Base-by-base conservation (phyloP, 2,113 vertebrate species). In the Coracopsis vasa region DNA sequence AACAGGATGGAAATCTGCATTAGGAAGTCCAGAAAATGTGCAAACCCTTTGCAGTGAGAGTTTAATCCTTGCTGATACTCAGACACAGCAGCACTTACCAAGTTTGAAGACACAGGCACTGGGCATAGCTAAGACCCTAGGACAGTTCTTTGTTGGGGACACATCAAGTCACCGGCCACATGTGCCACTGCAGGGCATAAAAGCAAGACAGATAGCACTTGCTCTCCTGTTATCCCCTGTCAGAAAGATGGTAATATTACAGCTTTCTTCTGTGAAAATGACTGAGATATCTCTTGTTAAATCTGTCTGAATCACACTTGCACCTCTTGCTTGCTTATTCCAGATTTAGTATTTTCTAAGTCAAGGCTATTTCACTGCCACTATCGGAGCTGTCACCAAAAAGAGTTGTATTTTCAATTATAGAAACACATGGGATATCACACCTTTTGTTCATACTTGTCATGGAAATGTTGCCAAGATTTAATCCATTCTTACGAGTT, bases 341-440 rank as follows among this genome's bases (percentile, higher is more conserved):
- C 47, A 70, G 89, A 85, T 92, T 92, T 94, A 96, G 82, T 85
- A 87, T 97, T 96, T 97, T 89, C 90, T 92, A 84, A 47, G 71
- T 94, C 92, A 92, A 85, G 86, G 48, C 69, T 97, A 71, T 73
- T 65, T 80, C 56, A 53, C 78, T 70, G 75, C 60, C 67, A 89
- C 64, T 61, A 66, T 92, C 51, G 79, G 74, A 94, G 88, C 25
- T 96, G 48, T 61, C 80, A 95, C 50, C 56, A 92, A 86, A 95
- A 90, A 79, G 67, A 98, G 94, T 60, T 96, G 62, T 93, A 81
- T 92, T 93, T 93, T 95, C 89, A 97, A 95, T 95, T 97, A 95
- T 13, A 86, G 88, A 73, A 88, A 88, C 91, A 88, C 86, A 74
- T 37, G 90, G 92, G 96, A 86, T 94, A 96, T 96, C 94, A 94